Percentiles rank a stretch among this genome's conserved stretches.
Conservation (phyloP, 2,113 vertebrate genomes). For the Redunca redunca region DNA sequence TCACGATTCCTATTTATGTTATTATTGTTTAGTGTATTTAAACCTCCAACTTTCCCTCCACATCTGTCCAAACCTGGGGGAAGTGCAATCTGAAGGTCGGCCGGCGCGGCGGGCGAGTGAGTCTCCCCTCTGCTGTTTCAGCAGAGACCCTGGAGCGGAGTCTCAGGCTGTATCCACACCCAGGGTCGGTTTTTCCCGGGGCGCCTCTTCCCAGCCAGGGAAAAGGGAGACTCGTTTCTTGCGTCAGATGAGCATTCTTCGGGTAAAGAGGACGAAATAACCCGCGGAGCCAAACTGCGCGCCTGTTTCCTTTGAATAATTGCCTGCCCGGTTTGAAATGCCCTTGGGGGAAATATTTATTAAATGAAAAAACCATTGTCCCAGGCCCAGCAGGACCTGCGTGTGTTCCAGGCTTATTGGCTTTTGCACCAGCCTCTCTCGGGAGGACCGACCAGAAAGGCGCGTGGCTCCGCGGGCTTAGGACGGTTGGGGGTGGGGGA, state of each 20-base stretch:
- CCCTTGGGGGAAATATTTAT: slow-evolving; percentile 89
- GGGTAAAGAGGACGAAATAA: slow-evolving; percentile 74
- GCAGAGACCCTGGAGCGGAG: not conserved
- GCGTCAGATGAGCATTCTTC: slow-evolving; percentile 50
- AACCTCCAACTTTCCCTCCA: not conserved
- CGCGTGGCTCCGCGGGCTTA: not conserved
- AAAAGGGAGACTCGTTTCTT: slow-evolving; percentile 4
- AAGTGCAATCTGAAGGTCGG: not conserved
- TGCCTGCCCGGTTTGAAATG: slow-evolving; percentile 83
- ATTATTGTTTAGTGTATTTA: not conserved
- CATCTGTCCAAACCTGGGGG: not conserved
- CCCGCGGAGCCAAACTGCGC: slow-evolving; percentile 68
- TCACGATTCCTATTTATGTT: not conserved
- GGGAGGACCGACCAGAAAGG: slow-evolving; percentile 58
- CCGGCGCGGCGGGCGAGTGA: not conserved
- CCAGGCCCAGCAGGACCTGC: slow-evolving; percentile 74
- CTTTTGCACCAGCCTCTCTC: slow-evolving; percentile 81
- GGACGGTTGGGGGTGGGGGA: not conserved
- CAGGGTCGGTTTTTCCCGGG: not conserved
- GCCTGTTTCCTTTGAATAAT: slow-evolving; percentile 85
- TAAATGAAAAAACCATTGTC: slow-evolving; percentile 91
- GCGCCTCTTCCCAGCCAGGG: not conserved
- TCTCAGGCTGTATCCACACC: not conserved
- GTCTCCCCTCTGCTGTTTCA: not conserved
- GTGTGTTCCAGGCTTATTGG: slow-evolving; percentile 77